Base-by-base conservation (phyloP, 92 coral and sea anemone species). In the Metridium senile region DNA sequence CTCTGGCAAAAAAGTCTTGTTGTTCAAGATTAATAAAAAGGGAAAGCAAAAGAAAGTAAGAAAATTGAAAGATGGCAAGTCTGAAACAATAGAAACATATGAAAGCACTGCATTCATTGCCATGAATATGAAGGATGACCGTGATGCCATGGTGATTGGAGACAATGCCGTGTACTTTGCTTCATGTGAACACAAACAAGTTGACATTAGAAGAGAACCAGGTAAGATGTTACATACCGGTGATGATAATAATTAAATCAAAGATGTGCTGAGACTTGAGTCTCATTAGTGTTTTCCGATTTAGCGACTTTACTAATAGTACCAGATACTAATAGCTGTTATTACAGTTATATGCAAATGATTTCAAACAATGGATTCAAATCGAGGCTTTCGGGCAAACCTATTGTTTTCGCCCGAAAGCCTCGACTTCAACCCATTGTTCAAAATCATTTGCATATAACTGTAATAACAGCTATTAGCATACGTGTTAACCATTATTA, bases 91-190 rank as follows among this genome's bases (percentile, higher is more conserved):
- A 18, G 97, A 95, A 46, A 89, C 97, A 2, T 89, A 33, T 62
- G 97, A 92, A 82, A 91, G 90, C 1, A 86, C 89, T 34, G 89
- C 90, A 20, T 95, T 95, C 76, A 81, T 89, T 83, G 97, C 97
- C n/a, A 58, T 83, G 26, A 79, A 77, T 34, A 72, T 62, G 82
- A 95, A 83, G 77, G 84, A 82, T 58, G 85, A 91, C 8, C 73
- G 78, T 45, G 87, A 84, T 29, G 25, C 21, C 56, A 67, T 65
- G 73, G 74, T 54, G 16, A 92, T 91, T 28, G 87, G 93, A 27
- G 90, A 89, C 30, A 91, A 88, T 53, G 80, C 87, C 32, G 75
- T 86, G 70, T 95, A 89, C 80, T 83, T 88, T 64, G 97, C 94
- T 54, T 75, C 78, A 13, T 85, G 88, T 6, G 70, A 76, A 52